phyloP scores from a whole-genome alignment of 2,113 vertebrate species.

The Serranochromis macrocephalus region DNA sequence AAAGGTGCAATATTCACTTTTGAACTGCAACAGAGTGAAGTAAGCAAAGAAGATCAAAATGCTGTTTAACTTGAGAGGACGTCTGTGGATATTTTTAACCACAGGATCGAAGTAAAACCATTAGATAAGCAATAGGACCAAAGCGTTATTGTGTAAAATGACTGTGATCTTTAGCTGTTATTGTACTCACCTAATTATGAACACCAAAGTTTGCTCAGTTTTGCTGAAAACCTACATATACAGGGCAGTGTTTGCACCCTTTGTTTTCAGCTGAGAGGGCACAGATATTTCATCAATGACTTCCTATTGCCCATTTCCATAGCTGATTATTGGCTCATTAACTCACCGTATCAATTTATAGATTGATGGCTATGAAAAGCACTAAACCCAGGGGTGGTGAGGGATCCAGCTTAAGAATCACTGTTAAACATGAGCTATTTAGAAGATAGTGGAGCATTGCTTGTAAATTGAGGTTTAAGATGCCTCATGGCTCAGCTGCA shows the following conservation, averaged over 20 bases:
- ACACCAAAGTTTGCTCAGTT: neutral
- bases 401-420: constrained; percentile 12
- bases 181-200: neutral
- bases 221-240: rapidly evolving
- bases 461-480: neutral
- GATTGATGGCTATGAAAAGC: constrained; percentile 17
- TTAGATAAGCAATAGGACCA: neutral
- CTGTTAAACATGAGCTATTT: neutral
- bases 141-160: neutral
- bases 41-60: neutral
- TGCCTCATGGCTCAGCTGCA: neutral
- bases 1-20: neutral
- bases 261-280: neutral
- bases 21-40: neutral
- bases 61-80: rapidly evolving
- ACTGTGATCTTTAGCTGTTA: neutral
- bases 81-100: neutral
- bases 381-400: neutral
- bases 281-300: constrained; percentile 19
- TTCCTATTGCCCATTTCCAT: constrained; percentile 4
- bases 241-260: neutral
- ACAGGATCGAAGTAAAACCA: neutral
- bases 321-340: constrained; percentile 55
- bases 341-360: constrained; percentile 30
- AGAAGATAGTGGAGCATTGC: neutral